Base-by-base conservation (phyloP, 2,113 vertebrate species). In the Acanthochromis polyacanthus region DNA sequence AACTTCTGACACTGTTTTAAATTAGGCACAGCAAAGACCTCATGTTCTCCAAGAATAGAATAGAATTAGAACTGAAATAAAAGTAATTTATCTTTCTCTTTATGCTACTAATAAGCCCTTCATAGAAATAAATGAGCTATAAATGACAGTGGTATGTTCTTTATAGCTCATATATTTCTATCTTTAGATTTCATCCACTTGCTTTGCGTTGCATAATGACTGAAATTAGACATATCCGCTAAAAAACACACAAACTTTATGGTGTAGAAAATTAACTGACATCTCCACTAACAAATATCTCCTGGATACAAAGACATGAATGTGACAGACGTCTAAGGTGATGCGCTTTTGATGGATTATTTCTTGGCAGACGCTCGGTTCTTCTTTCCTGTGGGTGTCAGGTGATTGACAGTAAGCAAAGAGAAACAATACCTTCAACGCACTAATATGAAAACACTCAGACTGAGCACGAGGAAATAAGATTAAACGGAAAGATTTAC, bases 271-370 rank as follows among this genome's bases (percentile, higher is more conserved):
- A 82, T 82, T 17, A 77, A 62, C 43, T 60, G 48, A 58, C 60
- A 5, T 77, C 52, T 48, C 56, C 11, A 11, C 3, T 51, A 25
- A 53, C 32, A 61, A 82, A 73, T 62, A 51, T 51, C 53, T 65
- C 32, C 9, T 32, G 50, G 2, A 79, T 32, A 73, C 71, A 81
- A 82, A 82, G 70, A 46, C 48, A 2, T 32, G 36, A 75, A 50
- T 16, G 32, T 78, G 81, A 81, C 72, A 65, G 80, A 74, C 67
- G 76, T 71, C 62, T 82, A 38, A 79, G 64, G 52, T 82, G 70
- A 81, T 22, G 16, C 52, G 32, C 30, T 76, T 78, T 65, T 86
- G 85, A 89, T 71, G 45, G 71, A 84, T 77, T 73, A 28, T 84
- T 88, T 85, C 65, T 75, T 71, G 71, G 62, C 55, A 77, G 63